A percentile compares a stretch with the other conserved stretches of the same genome.
Conservation (phyloP, 2,113 vertebrate genomes). For the Myotis lucifugus region DNA sequence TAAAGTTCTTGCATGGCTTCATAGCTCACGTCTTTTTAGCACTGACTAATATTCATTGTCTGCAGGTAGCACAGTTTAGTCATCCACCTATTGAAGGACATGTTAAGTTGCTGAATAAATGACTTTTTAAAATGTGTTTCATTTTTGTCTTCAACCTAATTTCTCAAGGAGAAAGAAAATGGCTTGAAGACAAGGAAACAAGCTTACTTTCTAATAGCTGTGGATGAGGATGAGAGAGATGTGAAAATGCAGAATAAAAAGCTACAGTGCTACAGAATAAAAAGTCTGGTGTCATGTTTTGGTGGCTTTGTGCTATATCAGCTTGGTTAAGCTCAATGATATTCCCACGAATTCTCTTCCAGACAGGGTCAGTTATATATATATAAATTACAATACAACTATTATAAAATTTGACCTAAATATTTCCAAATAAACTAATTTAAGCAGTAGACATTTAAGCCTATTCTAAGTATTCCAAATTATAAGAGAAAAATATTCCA, state of each 20-base stretch:
- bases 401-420: not conserved
- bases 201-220: not conserved
- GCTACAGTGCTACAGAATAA: not conserved
- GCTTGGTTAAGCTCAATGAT: not conserved
- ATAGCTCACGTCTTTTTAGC: not conserved
- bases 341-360: not conserved
- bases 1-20: not conserved
- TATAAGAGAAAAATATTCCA: not conserved
- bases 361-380: not conserved
- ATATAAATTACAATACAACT: not conserved
- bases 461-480: not conserved
- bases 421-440: not conserved
- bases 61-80: not conserved
- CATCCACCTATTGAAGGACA: not conserved
- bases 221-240: accelerated
- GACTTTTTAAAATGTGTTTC: not conserved
- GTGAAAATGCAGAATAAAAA: not conserved
- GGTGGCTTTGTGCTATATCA: not conserved
- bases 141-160: not conserved
- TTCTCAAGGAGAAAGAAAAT: not conserved
- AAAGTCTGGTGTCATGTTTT: not conserved
- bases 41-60: not conserved
- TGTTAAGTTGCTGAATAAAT: not conserved
- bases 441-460: not conserved
- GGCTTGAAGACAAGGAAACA: not conserved